A percentile compares a stretch with the other conserved stretches of the same genome.
phyloP scores from a whole-genome alignment of 2,113 vertebrate species.

The Electrona antarctica region DNA sequence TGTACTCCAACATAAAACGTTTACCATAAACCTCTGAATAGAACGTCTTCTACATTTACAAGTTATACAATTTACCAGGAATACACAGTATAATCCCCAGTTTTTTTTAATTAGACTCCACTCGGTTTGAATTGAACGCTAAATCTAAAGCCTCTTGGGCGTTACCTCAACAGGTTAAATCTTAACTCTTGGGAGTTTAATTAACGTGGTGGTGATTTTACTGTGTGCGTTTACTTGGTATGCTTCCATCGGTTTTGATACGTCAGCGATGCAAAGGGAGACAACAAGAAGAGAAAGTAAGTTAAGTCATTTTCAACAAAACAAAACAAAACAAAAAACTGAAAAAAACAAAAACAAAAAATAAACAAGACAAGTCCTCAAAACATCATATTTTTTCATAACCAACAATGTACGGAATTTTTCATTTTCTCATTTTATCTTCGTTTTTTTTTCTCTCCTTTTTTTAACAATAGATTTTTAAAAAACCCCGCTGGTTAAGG shows the following conservation, averaged over 20 bases:
- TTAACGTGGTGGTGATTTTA: no score
- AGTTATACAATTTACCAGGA: slow-evolving; percentile 87
- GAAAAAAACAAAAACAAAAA: slow-evolving; percentile 64
- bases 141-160: no score
- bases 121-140: no score
- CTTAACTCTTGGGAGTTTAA: no score
- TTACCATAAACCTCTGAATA: slow-evolving; percentile 88
- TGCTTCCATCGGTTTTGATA: slow-evolving; percentile 77
- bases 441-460: slow-evolving; percentile 9
- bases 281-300: slow-evolving; percentile 76
- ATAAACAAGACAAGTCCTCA: slow-evolving; percentile 81
- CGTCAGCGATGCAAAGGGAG: slow-evolving; percentile 80
- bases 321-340: slow-evolving; percentile 74
- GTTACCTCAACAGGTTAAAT: no score
- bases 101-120: no score
- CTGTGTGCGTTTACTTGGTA: slow-evolving; percentile 83
- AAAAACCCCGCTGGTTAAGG: slow-evolving; percentile 91
- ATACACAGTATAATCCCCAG: no score
- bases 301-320: slow-evolving; percentile 84
- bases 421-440: slow-evolving; percentile 72
- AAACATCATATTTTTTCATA: slow-evolving; percentile 85
- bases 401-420: slow-evolving; percentile 89
- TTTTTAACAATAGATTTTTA: slow-evolving; percentile 86
- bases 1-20: slow-evolving; percentile 80
- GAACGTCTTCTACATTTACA: slow-evolving; percentile 85